Evolutionary conservation across 2,888 invertebrate species (phyloP), one percentile per base, ranked within the genome.

Genomic region (Diploptera punctata): DNA sequence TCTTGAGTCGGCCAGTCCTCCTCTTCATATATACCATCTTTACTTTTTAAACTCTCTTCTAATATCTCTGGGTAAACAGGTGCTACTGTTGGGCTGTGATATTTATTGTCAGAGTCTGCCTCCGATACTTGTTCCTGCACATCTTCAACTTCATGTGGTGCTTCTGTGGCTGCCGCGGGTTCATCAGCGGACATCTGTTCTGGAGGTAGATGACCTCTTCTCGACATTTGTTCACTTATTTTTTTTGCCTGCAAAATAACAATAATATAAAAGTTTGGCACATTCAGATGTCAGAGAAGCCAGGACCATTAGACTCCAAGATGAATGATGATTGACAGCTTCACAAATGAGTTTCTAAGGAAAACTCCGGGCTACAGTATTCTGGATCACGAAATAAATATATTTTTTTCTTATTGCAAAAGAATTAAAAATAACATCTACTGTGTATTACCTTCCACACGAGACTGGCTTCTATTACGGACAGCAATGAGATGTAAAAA

Each of bases 1-100:
- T 81, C 82, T 75, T 81, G 82, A 0, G 84, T 82, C 0, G 88
- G 89, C 88, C 89, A 89, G 1, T 86, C 85, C 0, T 88, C 89
- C 76, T 87, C 88, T 71, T 87, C 86, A 13, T 26, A 21, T 10
- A 19, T 9, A 26, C 9, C 54, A 9, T 26, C 47, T 26, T 19
- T 65, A 16, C 47, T 44, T 16, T 16, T 16, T n/a, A 44, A 1
- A 9, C 18, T n/a, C 10, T 65, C 44, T 18, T 7, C 18, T 10
- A 16, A 16, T 33, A 13, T 18, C 3, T 38, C 13, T 29, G 61
- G 33, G n/a, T 24, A 65, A 0, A 29, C 3, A 9, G 43, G 44
- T 65, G 65, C 47, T 13, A 47, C 29, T 24, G 26, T 65, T 16
- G 65, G 44, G 26, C 18, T 44, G 44, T 26, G 43, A n/a, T 65